A percentile compares a stretch with the other conserved stretches of the same genome.
These are phyloP conservation scores for Cololabis saira DNA, from an alignment of 2,113 vertebrate species.

Conservation along the genomic window DNA sequence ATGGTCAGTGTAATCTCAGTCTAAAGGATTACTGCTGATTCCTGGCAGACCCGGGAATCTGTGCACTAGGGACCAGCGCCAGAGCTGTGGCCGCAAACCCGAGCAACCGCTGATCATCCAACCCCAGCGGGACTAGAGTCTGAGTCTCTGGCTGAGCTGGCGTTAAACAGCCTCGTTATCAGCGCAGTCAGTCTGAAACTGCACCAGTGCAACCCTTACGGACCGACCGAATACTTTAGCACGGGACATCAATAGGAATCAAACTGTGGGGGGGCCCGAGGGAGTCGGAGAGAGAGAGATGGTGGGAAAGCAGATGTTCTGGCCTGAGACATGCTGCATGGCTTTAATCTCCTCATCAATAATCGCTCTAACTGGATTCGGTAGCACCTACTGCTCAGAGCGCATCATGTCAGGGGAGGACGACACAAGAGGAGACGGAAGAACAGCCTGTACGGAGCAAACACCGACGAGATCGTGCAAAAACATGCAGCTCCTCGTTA, in stretches of 20 bases:
- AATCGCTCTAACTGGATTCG: constrained; percentile 82
- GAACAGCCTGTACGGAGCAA: constrained; percentile 44
- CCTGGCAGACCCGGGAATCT: constrained; percentile 76
- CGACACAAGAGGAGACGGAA: constrained; percentile 49
- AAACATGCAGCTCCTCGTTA: constrained; percentile 47
- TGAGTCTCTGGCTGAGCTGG: constrained; percentile 29
- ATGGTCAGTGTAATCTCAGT: constrained; percentile 78
- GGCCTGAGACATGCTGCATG: constrained; percentile 71
- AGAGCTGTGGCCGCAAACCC: constrained; percentile 67
- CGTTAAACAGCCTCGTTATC: constrained; percentile 48
- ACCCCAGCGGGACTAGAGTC: constrained; percentile 48
- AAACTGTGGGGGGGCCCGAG: constrained; percentile 45
- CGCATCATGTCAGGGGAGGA: constrained; percentile 62
- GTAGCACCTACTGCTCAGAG: constrained; percentile 76
- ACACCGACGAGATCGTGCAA: constrained; percentile 23
- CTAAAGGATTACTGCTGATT: constrained; percentile 79
- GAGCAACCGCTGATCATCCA: constrained; percentile 61
- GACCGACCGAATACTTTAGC: constrained; percentile 42
- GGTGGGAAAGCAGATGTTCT: constrained; percentile 80
- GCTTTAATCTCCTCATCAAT: constrained; percentile 80
- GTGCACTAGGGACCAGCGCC: constrained; percentile 67
- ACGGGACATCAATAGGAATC: constrained; percentile 49
- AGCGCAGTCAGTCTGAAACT: constrained; percentile 33
- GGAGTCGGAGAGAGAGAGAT: constrained; percentile 32
- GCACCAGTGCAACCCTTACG: constrained; percentile 18